Evolutionary conservation across 2,113 vertebrate genomes (phyloP).

Genomic region (Malaclemys terrapin): DNA sequence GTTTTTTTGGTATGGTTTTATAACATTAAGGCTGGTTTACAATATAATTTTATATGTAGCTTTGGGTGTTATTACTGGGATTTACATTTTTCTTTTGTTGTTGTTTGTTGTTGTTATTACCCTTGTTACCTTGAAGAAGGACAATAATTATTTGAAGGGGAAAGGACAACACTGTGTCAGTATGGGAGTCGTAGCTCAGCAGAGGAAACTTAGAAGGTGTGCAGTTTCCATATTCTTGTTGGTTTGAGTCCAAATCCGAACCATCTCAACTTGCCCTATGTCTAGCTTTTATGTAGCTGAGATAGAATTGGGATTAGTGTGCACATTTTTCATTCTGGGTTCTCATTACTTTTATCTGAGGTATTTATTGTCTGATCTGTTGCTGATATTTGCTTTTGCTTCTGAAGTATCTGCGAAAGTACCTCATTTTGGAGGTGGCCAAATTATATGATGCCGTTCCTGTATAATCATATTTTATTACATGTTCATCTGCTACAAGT

Average conservation of each 20-base stretch:
- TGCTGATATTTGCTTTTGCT: not conserved
- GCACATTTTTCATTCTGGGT: not conserved
- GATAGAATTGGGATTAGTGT: not conserved
- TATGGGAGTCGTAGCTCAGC: not conserved
- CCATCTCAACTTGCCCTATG: not conserved
- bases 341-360: not conserved
- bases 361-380: not conserved
- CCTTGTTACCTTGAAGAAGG: too few relatives aligned
- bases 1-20: not conserved
- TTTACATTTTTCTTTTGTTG: not conserved
- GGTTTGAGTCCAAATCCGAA: not conserved
- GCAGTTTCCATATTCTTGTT: not conserved
- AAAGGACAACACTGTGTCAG: not conserved
- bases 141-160: not conserved
- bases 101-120: not conserved
- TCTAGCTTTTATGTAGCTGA: not conserved
- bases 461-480: not conserved
- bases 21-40: not conserved
- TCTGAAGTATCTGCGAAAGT: not conserved
- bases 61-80: not conserved
- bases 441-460: not conserved
- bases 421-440: not conserved
- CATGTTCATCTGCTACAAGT: not conserved
- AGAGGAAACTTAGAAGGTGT: not conserved
- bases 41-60: not conserved